These are phyloP conservation scores for Plagiodera versicolora DNA, from an alignment of 2,888 invertebrate species.

Conservation along the genomic window DNA sequence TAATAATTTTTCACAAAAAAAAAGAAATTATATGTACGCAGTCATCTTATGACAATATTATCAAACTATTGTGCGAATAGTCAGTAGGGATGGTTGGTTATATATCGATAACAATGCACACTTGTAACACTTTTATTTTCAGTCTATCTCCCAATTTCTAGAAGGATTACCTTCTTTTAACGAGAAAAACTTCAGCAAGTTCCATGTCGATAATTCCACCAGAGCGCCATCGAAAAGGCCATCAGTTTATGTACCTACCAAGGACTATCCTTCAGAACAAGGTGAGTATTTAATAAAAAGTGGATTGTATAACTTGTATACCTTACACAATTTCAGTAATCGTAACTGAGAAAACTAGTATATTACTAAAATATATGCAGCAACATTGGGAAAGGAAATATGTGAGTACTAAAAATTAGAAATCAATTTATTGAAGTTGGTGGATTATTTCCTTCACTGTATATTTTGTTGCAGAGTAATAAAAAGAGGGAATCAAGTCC, in stretches of 20 bases:
- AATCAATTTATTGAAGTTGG: not conserved
- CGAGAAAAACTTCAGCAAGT: constrained; percentile 87
- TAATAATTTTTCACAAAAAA: too few relatives aligned
- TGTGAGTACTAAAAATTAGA: constrained; percentile 19
- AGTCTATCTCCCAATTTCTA: constrained; percentile 88
- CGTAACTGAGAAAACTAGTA: constrained; percentile 94
- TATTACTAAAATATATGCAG: constrained; percentile 88
- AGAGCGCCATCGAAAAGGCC: constrained; percentile 83
- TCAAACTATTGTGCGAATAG: not conserved
- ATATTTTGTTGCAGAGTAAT: constrained; percentile 14
- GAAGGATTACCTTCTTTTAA: constrained; percentile 90
- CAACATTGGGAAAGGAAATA: constrained; percentile 94
- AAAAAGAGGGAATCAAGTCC: constrained; percentile 43
- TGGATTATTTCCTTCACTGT: not conserved
- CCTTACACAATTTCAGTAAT: constrained; percentile 69
- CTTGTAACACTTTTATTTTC: constrained; percentile 46
- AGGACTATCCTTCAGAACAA: constrained; percentile 91
- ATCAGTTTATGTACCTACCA: constrained; percentile 89
- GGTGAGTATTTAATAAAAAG: constrained; percentile 59
- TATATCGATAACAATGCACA: not conserved
- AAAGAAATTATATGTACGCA: too few relatives aligned
- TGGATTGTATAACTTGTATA: too few relatives aligned
- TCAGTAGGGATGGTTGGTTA: not conserved
- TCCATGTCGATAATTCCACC: constrained; percentile 83
- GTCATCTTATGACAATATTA: too few relatives aligned